phyloP scores from a whole-genome alignment of 2,113 vertebrate genomes.

The Probosciger aterrimus region DNA sequence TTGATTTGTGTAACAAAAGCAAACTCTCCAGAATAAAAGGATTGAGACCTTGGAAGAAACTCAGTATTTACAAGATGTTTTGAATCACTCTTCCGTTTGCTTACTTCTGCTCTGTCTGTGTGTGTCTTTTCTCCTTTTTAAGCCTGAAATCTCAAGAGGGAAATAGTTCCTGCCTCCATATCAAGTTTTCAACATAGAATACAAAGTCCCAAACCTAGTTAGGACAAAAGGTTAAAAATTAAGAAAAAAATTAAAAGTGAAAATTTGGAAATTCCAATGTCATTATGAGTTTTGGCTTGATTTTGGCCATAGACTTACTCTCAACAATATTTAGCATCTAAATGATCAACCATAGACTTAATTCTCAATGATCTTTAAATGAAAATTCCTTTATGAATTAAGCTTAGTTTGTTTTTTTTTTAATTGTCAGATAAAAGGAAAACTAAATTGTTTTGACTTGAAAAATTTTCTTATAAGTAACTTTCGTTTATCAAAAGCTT shows the following conservation, averaged over 20 bases:
- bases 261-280: not conserved
- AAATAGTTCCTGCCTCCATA: not conserved
- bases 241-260: not conserved
- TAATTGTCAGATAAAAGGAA: not conserved
- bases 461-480: not conserved
- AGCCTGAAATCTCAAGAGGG: not conserved
- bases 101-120: not conserved
- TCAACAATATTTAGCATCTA: not conserved
- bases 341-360: not conserved
- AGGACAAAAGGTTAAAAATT: not conserved
- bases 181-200: not conserved
- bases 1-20: not conserved
- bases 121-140: not conserved
- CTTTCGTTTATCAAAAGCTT: not conserved
- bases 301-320: not conserved
- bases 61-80: not conserved
- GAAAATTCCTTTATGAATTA: not conserved
- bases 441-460: not conserved
- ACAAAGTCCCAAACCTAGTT: not conserved
- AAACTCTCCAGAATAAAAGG: not conserved
- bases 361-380: not conserved
- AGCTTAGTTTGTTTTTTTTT: not conserved
- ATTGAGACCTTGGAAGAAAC: not conserved
- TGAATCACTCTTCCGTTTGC: not conserved
- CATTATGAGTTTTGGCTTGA: not conserved